Evolutionary conservation across 1,140 invertebrate genomes (phyloP).

Genomic region (Scaptomyza montana): DNA sequence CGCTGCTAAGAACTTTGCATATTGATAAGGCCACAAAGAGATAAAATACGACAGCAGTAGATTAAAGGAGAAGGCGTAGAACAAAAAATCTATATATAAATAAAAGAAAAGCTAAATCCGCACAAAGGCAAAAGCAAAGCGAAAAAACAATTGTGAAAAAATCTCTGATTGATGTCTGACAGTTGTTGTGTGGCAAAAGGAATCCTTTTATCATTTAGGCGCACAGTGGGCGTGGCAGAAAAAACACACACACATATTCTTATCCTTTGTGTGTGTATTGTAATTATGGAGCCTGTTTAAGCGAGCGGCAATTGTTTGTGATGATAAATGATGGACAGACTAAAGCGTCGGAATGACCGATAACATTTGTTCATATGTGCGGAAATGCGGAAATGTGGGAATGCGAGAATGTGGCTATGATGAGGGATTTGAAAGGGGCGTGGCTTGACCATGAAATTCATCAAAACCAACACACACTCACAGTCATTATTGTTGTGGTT

Average conservation of each 20-base stretch:
- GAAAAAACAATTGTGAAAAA: slow-evolving; percentile 20
- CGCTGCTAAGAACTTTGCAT: slow-evolving; percentile 64
- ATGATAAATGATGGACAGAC: slow-evolving; percentile 49
- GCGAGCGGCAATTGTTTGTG: slow-evolving; percentile 56
- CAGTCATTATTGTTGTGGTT: neutral
- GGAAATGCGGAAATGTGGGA: no score
- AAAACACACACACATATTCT: neutral
- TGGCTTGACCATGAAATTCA: slow-evolving; percentile 49
- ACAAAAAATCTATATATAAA: neutral
- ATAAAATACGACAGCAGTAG: slow-evolving; percentile 59
- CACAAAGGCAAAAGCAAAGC: no score
- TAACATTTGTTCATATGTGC: neutral
- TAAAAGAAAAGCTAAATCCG: no score
- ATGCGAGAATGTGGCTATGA: neutral
- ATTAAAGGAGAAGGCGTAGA: slow-evolving; percentile 48
- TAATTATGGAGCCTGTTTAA: slow-evolving; percentile 55
- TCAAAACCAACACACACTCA: slow-evolving; percentile 25
- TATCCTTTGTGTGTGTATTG: slow-evolving; percentile 25
- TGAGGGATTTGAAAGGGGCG: neutral
- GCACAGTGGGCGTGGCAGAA: slow-evolving; percentile 12
- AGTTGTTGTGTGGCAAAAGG: slow-evolving; percentile 38
- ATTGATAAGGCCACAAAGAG: slow-evolving; percentile 67
- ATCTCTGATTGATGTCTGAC: slow-evolving; percentile 76
- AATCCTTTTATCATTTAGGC: slow-evolving; percentile 66
- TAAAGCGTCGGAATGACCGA: neutral